These are phyloP conservation scores for Xestobium rufovillosum DNA, from an alignment of 2,888 invertebrate genomes.

Conservation along the genomic window DNA sequence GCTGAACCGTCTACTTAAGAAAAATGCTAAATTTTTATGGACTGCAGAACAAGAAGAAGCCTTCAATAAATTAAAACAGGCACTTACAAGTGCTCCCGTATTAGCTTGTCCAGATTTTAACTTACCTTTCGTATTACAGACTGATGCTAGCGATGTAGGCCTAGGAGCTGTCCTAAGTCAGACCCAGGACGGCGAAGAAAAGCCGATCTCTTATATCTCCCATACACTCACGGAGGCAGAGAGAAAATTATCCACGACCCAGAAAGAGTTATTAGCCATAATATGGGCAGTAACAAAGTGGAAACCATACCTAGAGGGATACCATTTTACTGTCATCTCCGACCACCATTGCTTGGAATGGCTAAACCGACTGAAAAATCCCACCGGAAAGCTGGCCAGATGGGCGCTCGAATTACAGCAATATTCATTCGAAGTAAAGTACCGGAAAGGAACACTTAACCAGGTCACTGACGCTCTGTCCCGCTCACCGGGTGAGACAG, in stretches of 20 bases:
- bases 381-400: conserved; percentile 16
- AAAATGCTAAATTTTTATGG: conserved; percentile 18
- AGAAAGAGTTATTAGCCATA: conserved; percentile 27
- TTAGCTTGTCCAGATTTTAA: conserved; percentile 21
- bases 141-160: conserved; percentile 21
- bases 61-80: conserved; percentile 17
- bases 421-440: conserved; percentile 16
- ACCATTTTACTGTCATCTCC: conserved; percentile 16
- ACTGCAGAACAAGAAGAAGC: conserved; percentile 14
- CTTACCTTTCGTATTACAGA: conserved; percentile 21
- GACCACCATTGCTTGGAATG: conserved; percentile 17
- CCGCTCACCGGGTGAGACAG: conserved; percentile 3
- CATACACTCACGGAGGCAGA: conserved; percentile 14
- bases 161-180: conserved; percentile 25
- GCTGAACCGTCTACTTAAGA: conserved; percentile 10
- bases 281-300: conserved; percentile 26
- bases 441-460: conserved; percentile 16
- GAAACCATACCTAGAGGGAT: conserved; percentile 17
- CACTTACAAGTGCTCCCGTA: conserved; percentile 20
- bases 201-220: conserved; percentile 22
- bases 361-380: conserved; percentile 11
- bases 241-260: conserved; percentile 21
- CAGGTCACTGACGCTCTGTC: conserved; percentile 13
- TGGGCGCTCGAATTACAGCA: conserved; percentile 18
- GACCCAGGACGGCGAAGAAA: conserved; percentile 15